Base-by-base conservation (phyloP, 2,888 invertebrate genomes). In the Daptonema setosum region DNA sequence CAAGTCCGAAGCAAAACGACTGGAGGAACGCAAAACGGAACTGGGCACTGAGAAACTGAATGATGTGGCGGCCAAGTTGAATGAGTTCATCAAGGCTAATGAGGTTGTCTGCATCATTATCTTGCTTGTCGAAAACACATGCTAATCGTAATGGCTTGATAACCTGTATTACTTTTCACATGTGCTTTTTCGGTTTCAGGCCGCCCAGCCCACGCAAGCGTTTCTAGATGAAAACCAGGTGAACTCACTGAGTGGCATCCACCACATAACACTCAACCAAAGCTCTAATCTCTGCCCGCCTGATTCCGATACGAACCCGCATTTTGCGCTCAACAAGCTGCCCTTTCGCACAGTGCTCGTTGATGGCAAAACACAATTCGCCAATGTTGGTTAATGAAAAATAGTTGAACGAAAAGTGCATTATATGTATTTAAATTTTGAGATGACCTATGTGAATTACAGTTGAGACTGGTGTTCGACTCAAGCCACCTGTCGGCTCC, bases 161-260 rank as follows among this genome's bases (percentile, higher is more conserved):
- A n/a, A n/a, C n/a, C n/a, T n/a, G n/a, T n/a, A n/a, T n/a, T n/a
- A n/a, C n/a, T n/a, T n/a, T n/a, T n/a, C n/a, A n/a, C n/a, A n/a
- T n/a, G n/a, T n/a, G n/a, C n/a, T n/a, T n/a, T n/a, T n/a, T n/a
- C n/a, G n/a, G n/a, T n/a, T n/a, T n/a, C n/a, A n/a, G n/a, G n/a
- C n/a, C n/a, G n/a, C 61, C 17, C 60, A 80, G 17, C 82, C 86
- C 1, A 83, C 84, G 0, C 71, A 77, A 1, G 80, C 80, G 52
- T 78, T 85, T 65, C 67, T 88, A 55, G 80, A 80, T 0, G 78
- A 80, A 2, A 79, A 88, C 2, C 78, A 81, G 8, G 82, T 87
- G 30, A 86, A 87, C 1, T 78, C 80, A 59, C 80, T 81, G 51
- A 78, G 79, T 54, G 78, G 78, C 1, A 82, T 87, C 56, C 78